These are phyloP conservation scores for Artibeus jamaicensis DNA, from an alignment of 2,797 vertebrate species.

Conservation along the genomic window DNA sequence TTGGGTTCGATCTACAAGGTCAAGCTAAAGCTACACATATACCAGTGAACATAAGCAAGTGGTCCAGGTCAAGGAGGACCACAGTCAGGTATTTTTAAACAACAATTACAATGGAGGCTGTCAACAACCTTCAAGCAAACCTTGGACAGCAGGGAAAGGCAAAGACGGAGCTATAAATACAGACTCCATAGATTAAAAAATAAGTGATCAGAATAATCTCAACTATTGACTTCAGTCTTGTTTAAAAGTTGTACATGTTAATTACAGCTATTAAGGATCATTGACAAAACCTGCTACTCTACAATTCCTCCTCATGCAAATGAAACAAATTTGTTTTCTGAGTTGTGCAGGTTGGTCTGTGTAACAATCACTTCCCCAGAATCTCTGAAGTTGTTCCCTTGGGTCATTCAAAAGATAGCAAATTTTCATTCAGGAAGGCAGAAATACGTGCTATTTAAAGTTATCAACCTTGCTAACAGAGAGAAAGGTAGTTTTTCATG, in stretches of 20 bases:
- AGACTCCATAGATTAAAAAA: background rate
- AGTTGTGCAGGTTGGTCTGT: background rate
- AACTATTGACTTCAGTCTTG: background rate
- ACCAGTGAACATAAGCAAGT: background rate
- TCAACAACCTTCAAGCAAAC: background rate
- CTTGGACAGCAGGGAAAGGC: background rate
- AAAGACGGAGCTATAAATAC: background rate
- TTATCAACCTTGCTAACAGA: background rate
- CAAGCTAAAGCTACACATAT: background rate
- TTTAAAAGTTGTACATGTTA: background rate
- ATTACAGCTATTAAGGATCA: background rate
- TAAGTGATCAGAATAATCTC: background rate
- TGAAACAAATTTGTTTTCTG: background rate
- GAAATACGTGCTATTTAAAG: background rate
- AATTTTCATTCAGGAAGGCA: background rate
- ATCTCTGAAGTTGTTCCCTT: background rate
- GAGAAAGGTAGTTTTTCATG: background rate
- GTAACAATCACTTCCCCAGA: background rate
- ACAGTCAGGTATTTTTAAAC: background rate
- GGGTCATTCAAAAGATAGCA: background rate
- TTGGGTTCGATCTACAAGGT: background rate
- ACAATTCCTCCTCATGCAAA: background rate
- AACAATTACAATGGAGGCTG: background rate
- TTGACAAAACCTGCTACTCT: background rate
- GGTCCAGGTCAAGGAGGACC: background rate